Conservation (phyloP, 2,888 invertebrate genomes). For the Agrochola lota region DNA sequence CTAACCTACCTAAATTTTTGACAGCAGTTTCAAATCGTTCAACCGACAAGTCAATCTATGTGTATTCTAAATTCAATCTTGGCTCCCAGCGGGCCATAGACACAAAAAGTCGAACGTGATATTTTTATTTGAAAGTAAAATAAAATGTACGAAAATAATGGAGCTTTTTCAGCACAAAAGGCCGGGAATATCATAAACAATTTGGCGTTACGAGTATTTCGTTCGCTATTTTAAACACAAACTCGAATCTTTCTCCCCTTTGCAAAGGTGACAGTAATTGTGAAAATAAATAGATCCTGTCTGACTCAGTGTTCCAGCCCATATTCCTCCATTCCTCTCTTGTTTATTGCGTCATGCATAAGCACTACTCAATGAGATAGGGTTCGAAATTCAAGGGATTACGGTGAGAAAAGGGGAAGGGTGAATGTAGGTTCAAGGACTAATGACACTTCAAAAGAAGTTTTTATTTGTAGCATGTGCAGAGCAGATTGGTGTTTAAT, state of each 20-base stretch:
- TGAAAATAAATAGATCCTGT: conserved; percentile 29
- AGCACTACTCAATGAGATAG: conserved; percentile 17
- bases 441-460: background rate
- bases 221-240: conserved; percentile 14
- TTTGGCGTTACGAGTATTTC: background rate
- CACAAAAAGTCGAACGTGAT: conserved; percentile 26
- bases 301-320: conserved; percentile 15
- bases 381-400: conserved; percentile 26
- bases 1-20: conserved; percentile 20
- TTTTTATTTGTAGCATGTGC: background rate
- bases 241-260: background rate
- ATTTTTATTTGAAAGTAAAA: conserved; percentile 8
- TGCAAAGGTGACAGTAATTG: conserved; percentile 20
- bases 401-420: conserved; percentile 21
- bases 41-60: conserved; percentile 35
- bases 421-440: conserved; percentile 13
- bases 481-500: background rate
- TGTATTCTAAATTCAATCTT: conserved; percentile 44
- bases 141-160: background rate
- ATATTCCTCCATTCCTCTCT: conserved; percentile 37
- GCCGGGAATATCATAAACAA: background rate
- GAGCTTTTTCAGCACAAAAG: background rate
- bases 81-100: conserved; percentile 34
- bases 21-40: conserved; percentile 36
- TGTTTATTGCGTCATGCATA: conserved; percentile 37